phyloP scores from a whole-genome alignment of 2,113 vertebrate species.

The Nothocercus nigrocapillus region DNA sequence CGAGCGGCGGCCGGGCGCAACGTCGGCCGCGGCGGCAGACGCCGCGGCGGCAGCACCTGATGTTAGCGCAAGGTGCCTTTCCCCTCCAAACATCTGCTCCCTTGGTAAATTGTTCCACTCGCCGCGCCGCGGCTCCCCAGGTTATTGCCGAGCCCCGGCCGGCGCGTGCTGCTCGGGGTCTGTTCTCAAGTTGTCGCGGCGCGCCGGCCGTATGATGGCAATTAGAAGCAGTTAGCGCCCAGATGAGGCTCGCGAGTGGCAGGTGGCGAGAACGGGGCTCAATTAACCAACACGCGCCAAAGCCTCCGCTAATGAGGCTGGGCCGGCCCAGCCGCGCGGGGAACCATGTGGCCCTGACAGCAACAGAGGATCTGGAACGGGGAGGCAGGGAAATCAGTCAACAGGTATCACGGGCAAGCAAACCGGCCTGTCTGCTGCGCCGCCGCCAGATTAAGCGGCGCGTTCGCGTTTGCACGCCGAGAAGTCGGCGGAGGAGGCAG shows the following conservation, averaged over 20 bases:
- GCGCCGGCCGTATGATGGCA: constrained; percentile 77
- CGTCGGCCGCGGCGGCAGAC: not conserved
- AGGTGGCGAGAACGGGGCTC: constrained; percentile 78
- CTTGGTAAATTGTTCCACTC: constrained; percentile 60
- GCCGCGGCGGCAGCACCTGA: constrained; percentile 13
- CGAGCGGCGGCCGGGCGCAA: not conserved
- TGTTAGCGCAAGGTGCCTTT: constrained; percentile 48
- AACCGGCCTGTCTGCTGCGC: not conserved
- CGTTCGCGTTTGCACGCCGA: not conserved
- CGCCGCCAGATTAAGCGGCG: rapidly evolving
- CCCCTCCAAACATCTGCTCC: constrained; percentile 74
- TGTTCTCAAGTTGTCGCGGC: constrained; percentile 80
- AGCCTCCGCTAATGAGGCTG: constrained; percentile 84
- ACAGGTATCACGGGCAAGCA: constrained; percentile 65
- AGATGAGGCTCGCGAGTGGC: constrained; percentile 80
- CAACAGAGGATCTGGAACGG: constrained; percentile 53
- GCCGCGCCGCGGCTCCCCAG: constrained; percentile 11
- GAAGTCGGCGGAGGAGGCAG: not conserved
- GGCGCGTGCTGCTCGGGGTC: constrained; percentile 67
- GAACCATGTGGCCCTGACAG: constrained; percentile 69
- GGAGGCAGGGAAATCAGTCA: constrained; percentile 42
- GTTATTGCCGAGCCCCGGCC: constrained; percentile 34
- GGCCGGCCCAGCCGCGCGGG: constrained; percentile 76
- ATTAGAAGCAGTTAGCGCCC: constrained; percentile 79
- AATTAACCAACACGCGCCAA: constrained; percentile 81